These are phyloP conservation scores for Chaetops frenatus DNA, from an alignment of 2,113 vertebrate species.

Conservation along the genomic window DNA sequence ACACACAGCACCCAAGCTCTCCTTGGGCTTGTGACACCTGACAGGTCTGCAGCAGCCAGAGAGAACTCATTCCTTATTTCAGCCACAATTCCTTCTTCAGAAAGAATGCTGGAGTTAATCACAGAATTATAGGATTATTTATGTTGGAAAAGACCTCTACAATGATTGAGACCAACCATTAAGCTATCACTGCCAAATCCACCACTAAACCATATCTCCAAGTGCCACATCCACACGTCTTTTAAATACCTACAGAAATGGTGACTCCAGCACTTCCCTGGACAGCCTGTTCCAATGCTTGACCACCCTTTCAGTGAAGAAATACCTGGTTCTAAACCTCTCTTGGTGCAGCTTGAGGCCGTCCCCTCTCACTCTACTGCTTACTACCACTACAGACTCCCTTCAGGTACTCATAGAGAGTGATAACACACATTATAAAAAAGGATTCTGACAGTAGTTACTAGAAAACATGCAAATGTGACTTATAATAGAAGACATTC, in stretches of 20 bases:
- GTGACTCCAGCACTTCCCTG: background rate
- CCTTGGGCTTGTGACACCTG: background rate
- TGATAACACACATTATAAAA: background rate
- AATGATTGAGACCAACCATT: background rate
- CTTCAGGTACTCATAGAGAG: background rate
- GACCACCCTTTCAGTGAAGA: background rate
- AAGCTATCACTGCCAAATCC: background rate
- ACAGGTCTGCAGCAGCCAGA: background rate
- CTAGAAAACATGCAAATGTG: background rate
- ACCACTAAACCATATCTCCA: background rate
- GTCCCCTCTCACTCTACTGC: background rate
- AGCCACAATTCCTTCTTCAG: background rate
- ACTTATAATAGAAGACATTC: background rate
- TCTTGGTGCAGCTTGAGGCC: background rate
- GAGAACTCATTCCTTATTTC: background rate
- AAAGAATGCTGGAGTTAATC: background rate
- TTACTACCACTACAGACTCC: background rate
- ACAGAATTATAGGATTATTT: background rate
- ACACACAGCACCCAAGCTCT: background rate
- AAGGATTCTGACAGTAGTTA: background rate
- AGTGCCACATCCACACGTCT: rapidly evolving
- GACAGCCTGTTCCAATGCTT: background rate
- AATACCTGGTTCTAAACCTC: background rate
- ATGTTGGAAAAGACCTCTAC: background rate
- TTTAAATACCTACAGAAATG: background rate